Base-by-base conservation (phyloP, 2,113 vertebrate genomes). In the Gallinago jamesoni region DNA sequence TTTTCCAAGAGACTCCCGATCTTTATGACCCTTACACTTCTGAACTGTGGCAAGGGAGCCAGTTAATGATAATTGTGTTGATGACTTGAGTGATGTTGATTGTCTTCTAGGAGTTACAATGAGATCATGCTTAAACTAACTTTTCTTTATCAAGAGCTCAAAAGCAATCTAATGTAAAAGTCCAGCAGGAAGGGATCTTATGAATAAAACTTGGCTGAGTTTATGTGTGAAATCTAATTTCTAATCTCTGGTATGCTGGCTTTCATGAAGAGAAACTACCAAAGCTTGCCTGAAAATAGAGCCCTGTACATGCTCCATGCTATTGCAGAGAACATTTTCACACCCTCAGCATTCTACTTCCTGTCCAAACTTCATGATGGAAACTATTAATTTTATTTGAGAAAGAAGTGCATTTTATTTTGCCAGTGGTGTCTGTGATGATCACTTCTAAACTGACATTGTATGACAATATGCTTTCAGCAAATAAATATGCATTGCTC, bases 51-150 rank as follows among this genome's bases (percentile, higher is more conserved):
- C 63, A 72, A 72, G 33, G 48, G 53, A 93, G 12, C 22, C 53
- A 94, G 84, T 90, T 91, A 88, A 86, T 81, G 64, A 74, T 77
- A 90, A 75, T 80, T 74, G 39, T 37, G 30, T 86, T 93, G 81
- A 90, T 56, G 52, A 8, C 30, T 48, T 74, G 23, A 84, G 20
- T 63, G 33, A 59, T 75, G 55, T 63, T 92, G 91, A 87, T 85
- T 86, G 87, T 84, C 45, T 89, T 84, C 39, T 47, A 89, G 72
- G 43, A 85, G 19, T 8, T 68, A 6, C 20, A 84, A 18, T 62
- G 62, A 75, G 56, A 53, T 56, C 4, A 33, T 78, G 19, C 4
- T 91, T 66, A 78, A 88, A 67, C 9, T 85, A 75, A 62, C 6
- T 69, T 96, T 41, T 41, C 5, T 76, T 48, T 91, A 87, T 82